Evolutionary conservation across 2,888 invertebrate genomes (phyloP), one percentile per base, ranked within the genome.

Genomic region (Celastrina argiolus): DNA sequence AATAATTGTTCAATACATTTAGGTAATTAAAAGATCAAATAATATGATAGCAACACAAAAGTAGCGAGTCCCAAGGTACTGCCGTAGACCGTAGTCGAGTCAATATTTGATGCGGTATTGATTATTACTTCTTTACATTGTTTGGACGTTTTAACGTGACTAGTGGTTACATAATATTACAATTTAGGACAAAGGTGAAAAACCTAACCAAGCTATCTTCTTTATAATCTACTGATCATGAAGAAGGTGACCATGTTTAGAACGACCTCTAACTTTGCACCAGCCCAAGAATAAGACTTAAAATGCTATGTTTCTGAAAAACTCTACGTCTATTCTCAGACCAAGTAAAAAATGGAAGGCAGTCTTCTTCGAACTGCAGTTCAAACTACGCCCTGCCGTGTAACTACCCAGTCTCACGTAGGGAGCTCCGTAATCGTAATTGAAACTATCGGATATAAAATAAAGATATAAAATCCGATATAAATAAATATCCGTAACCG

Each of bases 51-150:
- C 12, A 8, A 10, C 26, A 26, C 14, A 22, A 45, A 45, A 18
- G 51, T 51, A 26, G 51, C 51, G 14, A 51, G 22, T 22, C 22
- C 22, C 51, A 26, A 51, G 51, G 22, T 12, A 14, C 22, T 12
- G 51, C 22, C 51, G 22, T n/a, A n/a, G n/a, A n/a, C n/a, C 4
- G 31, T 51, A 51, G 51, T 26, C 12, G 14, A 51, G 51, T 51
- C 51, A 22, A 51, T 51, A 51, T 51, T 51, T 51, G 22, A 51
- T 51, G 51, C 51, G 4, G 22, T 51, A 51, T 51, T 51, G 51
- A 51, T 51, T 45, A 45, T 45, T 45, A 26, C 22, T 51, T 51
- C 51, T 51, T 26, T 51, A 51, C 51, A 51, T 51, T 51, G 51
- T 22, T 51, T 14, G 12, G 22, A 10, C 51, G 51, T 51, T 51